These are phyloP conservation scores for Pelusios castaneus DNA, from an alignment of 2,113 vertebrate genomes.

Conservation along the genomic window DNA sequence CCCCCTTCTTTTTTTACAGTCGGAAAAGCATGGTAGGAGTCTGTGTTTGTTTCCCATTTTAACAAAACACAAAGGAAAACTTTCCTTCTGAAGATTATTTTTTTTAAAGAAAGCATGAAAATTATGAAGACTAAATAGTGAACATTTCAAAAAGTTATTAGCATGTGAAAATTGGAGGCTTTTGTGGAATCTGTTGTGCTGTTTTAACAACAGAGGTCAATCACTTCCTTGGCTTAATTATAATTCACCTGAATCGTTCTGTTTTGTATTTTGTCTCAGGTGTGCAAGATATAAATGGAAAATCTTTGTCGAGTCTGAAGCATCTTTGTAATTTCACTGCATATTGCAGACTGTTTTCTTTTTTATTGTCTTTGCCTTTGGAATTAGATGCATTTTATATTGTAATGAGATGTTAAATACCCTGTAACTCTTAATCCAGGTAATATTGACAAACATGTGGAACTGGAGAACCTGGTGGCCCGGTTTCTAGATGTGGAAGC, in stretches of 20 bases:
- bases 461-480: constrained; percentile 89
- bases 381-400: not conserved
- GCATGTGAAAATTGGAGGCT: not conserved
- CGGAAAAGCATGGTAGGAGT: not conserved
- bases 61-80: not conserved
- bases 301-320: not conserved
- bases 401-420: not conserved
- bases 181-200: not conserved
- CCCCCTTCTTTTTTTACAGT: not conserved
- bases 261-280: not conserved
- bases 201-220: not conserved
- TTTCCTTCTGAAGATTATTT: not conserved
- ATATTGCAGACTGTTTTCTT: not conserved
- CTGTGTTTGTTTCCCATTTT: not conserved
- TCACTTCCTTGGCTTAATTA: not conserved
- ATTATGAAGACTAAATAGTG: not conserved
- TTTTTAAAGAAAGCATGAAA: not conserved
- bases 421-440: constrained; percentile 75
- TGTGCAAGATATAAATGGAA: not conserved
- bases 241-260: not conserved
- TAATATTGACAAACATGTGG: constrained; percentile 86
- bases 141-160: not conserved
- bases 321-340: not conserved
- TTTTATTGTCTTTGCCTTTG: not conserved
- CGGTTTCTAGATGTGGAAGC: constrained; percentile 88